Conservation (phyloP, 2,797 vertebrate species). For the Sciurus vulgaris region DNA sequence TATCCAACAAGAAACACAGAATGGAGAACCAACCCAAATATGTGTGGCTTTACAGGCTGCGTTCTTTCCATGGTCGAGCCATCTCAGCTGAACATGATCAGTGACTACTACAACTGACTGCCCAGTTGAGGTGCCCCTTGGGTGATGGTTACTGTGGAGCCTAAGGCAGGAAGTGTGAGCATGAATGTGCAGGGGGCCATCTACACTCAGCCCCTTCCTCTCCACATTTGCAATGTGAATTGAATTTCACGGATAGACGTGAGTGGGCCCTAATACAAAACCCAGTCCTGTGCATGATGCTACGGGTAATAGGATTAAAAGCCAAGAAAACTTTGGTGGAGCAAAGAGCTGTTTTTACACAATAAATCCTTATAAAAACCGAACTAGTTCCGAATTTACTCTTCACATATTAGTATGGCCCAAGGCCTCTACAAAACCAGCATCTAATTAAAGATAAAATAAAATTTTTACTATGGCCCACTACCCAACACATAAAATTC, state of each 20-base stretch:
- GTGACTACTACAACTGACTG: not conserved
- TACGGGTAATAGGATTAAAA: not conserved
- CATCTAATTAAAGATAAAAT: constrained; percentile 80
- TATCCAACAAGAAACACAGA: not conserved
- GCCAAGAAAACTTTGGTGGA: not conserved
- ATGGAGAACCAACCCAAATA: not conserved
- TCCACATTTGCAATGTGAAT: not conserved
- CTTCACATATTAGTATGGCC: constrained; percentile 39
- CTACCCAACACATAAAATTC: constrained; percentile 64
- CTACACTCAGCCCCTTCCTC: no score
- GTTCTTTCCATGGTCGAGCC: not conserved
- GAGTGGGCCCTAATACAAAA: not conserved
- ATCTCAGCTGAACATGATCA: not conserved
- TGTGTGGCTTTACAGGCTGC: not conserved
- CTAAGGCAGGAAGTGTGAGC: no score
- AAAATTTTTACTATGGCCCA: constrained; percentile 69
- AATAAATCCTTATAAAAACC: constrained; percentile 64
- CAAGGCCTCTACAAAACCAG: constrained; percentile 65
- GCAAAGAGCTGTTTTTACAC: constrained; percentile 17
- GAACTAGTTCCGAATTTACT: constrained; percentile 64
- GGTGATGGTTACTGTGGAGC: not conserved
- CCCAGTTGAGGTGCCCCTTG: accelerated
- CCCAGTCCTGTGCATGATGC: not conserved
- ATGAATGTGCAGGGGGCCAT: not conserved
- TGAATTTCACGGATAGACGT: not conserved